phyloP scores from a whole-genome alignment of 92 coral and sea anemone species.

The Parazoanthus darwini region DNA sequence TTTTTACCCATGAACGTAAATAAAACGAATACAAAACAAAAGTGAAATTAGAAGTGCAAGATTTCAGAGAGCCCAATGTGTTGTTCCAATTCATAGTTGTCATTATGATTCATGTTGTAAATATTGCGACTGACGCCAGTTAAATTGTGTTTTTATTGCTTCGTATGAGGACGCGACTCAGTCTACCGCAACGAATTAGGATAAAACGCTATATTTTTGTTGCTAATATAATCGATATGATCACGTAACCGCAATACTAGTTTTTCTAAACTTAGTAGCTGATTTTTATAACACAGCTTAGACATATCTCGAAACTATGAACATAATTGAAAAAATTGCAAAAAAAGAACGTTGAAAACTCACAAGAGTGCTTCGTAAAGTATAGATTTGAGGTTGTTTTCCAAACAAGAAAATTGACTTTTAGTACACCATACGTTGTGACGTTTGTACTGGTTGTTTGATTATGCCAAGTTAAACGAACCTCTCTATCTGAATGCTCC shows the following conservation, averaged over 20 bases:
- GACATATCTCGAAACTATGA: not conserved
- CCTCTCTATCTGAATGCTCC: too few relatives aligned
- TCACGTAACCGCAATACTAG: constrained; percentile 1
- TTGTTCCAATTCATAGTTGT: not conserved
- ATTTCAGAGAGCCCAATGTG: not conserved
- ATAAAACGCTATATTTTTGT: constrained; percentile 25
- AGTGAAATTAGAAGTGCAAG: not conserved
- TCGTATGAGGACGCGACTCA: constrained; percentile 10
- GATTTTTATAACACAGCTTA: not conserved
- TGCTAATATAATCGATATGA: not conserved
- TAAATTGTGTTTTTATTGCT: constrained; percentile 21
- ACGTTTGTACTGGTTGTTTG: too few relatives aligned
- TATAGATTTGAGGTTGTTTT: too few relatives aligned
- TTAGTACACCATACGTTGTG: too few relatives aligned
- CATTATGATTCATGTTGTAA: not conserved
- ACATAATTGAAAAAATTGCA: not conserved
- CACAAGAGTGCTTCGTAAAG: too few relatives aligned
- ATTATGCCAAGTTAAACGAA: too few relatives aligned
- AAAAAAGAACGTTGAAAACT: not conserved
- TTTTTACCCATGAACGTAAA: not conserved
- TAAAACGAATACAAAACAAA: not conserved
- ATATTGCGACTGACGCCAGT: constrained; percentile 14
- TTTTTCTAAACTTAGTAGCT: not conserved
- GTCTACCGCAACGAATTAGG: constrained; percentile 1
- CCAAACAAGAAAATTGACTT: too few relatives aligned